A percentile compares a stretch with the other conserved stretches of the same genome.
phyloP scores from a whole-genome alignment of 2,888 invertebrate genomes.

The Gryllus longicercus region DNA sequence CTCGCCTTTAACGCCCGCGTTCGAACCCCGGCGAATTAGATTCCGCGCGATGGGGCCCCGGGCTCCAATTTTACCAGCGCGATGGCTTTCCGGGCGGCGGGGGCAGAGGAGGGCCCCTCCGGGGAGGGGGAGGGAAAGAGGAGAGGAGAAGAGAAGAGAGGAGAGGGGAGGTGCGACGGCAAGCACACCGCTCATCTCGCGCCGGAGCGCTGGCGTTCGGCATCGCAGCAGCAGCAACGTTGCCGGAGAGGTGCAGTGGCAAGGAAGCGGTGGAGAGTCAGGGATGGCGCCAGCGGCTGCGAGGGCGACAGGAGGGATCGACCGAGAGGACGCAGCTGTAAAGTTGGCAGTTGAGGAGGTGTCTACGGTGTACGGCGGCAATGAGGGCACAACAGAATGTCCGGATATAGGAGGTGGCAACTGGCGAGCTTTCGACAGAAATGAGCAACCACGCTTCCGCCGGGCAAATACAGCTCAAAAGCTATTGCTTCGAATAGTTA shows the following conservation, averaged over 20 bases:
- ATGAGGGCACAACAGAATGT: too few species aligned
- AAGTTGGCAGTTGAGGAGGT: too few species aligned
- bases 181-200: background rate
- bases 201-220: too few species aligned
- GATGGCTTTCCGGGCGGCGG: background rate
- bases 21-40: slow-evolving; percentile 17
- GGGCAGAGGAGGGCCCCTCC: background rate
- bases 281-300: too few species aligned
- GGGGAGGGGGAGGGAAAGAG: background rate
- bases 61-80: slow-evolving; percentile 7
- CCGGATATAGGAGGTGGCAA: too few species aligned
- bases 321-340: too few species aligned
- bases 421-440: too few species aligned
- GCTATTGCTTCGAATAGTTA: too few species aligned
- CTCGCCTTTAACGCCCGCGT: slow-evolving; percentile 1
- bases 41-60: slow-evolving; percentile 17
- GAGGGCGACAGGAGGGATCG: too few species aligned
- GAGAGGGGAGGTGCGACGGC: background rate
- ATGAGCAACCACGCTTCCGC: too few species aligned
- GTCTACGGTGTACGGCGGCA: too few species aligned
- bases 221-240: background rate
- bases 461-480: too few species aligned
- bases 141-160: background rate
- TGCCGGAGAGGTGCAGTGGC: background rate
- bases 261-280: background rate